Percentiles rank a stretch among this genome's conserved stretches.
Evolutionary conservation across 2,113 vertebrate genomes (phyloP).

Genomic region (Pimephales promelas): DNA sequence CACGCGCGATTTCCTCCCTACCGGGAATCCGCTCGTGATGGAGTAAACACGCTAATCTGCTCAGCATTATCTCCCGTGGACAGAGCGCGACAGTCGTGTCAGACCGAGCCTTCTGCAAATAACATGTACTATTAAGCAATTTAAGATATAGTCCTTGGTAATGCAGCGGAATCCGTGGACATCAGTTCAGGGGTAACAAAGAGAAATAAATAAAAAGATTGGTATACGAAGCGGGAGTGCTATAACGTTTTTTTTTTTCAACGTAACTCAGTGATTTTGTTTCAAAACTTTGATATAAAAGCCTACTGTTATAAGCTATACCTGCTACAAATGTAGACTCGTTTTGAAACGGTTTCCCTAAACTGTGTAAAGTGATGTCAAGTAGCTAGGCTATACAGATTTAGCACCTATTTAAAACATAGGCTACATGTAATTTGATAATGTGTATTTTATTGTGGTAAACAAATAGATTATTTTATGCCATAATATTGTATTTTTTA

Average conservation of each 20-base stretch:
- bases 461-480: background rate
- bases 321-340: background rate
- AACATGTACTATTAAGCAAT: slow-evolving; percentile 59
- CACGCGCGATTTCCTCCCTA: slow-evolving; percentile 77
- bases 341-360: background rate
- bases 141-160: slow-evolving; percentile 44
- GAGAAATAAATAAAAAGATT: background rate
- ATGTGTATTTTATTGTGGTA: background rate
- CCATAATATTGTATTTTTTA: background rate
- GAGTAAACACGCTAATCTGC: slow-evolving; percentile 82
- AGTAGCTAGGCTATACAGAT: too few relatives aligned
- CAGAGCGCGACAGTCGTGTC: slow-evolving; percentile 72
- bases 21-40: slow-evolving; percentile 73
- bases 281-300: background rate
- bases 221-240: background rate
- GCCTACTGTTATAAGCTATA: background rate
- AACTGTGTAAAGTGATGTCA: background rate
- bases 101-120: slow-evolving; percentile 74
- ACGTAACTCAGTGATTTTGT: background rate
- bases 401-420: background rate
- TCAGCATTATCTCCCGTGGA: slow-evolving; percentile 77
- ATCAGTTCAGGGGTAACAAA: background rate
- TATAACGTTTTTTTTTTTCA: background rate
- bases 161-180: slow-evolving; percentile 27
- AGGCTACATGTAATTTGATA: background rate